Percentiles rank a stretch among this genome's conserved stretches.
Evolutionary conservation across 2,888 invertebrate species (phyloP).

Genomic region (Agrochola macilenta): DNA sequence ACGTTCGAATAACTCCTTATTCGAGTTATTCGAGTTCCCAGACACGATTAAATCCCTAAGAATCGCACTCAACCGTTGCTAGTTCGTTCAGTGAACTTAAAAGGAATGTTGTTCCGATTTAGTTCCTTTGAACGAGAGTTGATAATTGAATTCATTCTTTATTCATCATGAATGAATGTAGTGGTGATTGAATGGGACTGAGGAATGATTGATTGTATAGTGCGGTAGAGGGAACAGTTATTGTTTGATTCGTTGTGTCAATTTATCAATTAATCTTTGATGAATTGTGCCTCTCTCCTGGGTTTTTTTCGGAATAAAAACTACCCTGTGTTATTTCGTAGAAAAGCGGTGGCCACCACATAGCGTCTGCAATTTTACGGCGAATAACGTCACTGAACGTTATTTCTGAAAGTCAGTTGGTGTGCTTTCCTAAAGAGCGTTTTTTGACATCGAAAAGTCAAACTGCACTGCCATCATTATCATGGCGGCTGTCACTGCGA

Average conservation of each 20-base stretch:
- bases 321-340: not conserved
- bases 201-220: slow-evolving; percentile 38
- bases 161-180: slow-evolving; percentile 42
- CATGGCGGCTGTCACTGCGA: not conserved
- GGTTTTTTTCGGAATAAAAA: not conserved
- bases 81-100: slow-evolving; percentile 37
- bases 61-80: slow-evolving; percentile 34
- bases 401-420: not conserved
- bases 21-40: slow-evolving; percentile 12
- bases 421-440: not conserved
- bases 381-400: not conserved
- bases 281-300: not conserved
- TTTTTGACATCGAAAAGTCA: not conserved
- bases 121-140: slow-evolving; percentile 48
- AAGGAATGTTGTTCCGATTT: slow-evolving; percentile 50
- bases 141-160: slow-evolving; percentile 49
- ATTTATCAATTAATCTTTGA: slow-evolving; percentile 5
- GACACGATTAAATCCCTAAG: slow-evolving; percentile 33
- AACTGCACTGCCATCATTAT: not conserved
- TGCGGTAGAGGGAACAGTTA: not conserved
- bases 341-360: not conserved
- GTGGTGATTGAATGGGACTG: slow-evolving; percentile 41
- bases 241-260: slow-evolving; percentile 7
- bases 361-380: not conserved
- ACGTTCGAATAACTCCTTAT: slow-evolving; percentile 20